Evolutionary conservation across 2,113 vertebrate species (phyloP), one percentile per base, ranked within the genome.

Genomic region (Odocoileus virginianus): DNA sequence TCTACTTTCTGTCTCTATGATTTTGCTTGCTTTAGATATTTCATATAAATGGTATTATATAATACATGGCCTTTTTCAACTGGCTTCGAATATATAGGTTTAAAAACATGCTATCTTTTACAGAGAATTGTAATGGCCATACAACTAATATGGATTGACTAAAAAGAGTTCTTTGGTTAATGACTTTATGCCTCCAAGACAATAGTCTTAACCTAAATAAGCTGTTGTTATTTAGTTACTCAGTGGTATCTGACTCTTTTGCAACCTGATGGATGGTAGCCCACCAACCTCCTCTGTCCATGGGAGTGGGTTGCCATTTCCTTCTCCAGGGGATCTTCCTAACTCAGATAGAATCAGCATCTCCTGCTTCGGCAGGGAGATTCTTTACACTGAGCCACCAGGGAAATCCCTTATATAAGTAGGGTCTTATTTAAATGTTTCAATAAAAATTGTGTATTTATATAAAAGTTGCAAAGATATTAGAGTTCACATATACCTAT

Each of bases 241-340:
- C n/a, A 67, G 33, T 67, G 30, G 61, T 67, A 67, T n/a, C 61
- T 67, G 61, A 9, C 16, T n/a, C 61, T n/a, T n/a, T 9, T 67
- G 61, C 33, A 17, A 67, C 16, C 7, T 0, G 1, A n/a, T 8
- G 15, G 16, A 67, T 2, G 0, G 15, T n/a, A 67, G 33, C 7
- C 33, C 61, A 67, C 33, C 33, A 67, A 9, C 10, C 61, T n/a
- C 61, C 33, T n/a, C 61, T 67, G 33, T 19, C 61, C 61, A 4
- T n/a, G 33, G 61, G 33, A 67, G 30, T 67, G 2, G 15, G 14
- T 19, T 67, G 61, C 33, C 55, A 57, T 57, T 57, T 57, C 21
- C 61, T n/a, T 67, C 33, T 67, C 61, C 33, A 67, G 33, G 61
- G 61, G 61, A n/a, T 67, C 61, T n/a, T 67, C 61, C 30, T 64